A percentile compares a stretch with the other conserved stretches of the same genome.
Conservation (phyloP, 2,888 invertebrate species). For the Salticus scenicus region DNA sequence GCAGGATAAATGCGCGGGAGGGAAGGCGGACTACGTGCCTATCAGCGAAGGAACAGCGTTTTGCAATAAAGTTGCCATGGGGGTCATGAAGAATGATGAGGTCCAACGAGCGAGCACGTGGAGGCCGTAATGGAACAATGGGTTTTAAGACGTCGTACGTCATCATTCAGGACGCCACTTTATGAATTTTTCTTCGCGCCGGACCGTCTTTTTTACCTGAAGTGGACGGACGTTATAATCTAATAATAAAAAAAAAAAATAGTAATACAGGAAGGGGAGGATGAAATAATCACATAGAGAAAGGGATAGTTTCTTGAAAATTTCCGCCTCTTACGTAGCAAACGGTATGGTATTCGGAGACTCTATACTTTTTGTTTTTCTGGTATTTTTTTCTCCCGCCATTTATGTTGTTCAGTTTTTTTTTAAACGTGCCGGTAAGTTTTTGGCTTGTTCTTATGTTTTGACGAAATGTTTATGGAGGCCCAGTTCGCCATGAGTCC, state of each 20-base stretch:
- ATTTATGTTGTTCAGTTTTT: neutral
- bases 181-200: constrained; percentile 63
- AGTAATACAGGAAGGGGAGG: constrained; percentile 15
- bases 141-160: constrained; percentile 69
- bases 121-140: constrained; percentile 68
- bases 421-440: constrained; percentile 6
- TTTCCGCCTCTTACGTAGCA: constrained; percentile 6
- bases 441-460: neutral
- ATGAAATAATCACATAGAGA: constrained; percentile 14
- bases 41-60: constrained; percentile 67
- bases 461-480: constrained; percentile 6
- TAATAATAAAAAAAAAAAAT: constrained; percentile 47
- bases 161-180: constrained; percentile 65
- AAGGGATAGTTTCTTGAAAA: constrained; percentile 12
- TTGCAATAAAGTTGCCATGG: constrained; percentile 69
- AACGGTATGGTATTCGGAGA: neutral
- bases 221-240: constrained; percentile 56
- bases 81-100: constrained; percentile 69
- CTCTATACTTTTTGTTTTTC: neutral
- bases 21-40: constrained; percentile 56
- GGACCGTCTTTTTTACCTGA: constrained; percentile 33
- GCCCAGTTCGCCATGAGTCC: neutral
- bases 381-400: neutral
- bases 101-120: constrained; percentile 63
- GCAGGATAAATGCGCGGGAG: constrained; percentile 61